Evolutionary conservation across 2,797 vertebrate genomes (phyloP), one percentile per base, ranked within the genome.

Genomic region (Mallotus villosus): DNA sequence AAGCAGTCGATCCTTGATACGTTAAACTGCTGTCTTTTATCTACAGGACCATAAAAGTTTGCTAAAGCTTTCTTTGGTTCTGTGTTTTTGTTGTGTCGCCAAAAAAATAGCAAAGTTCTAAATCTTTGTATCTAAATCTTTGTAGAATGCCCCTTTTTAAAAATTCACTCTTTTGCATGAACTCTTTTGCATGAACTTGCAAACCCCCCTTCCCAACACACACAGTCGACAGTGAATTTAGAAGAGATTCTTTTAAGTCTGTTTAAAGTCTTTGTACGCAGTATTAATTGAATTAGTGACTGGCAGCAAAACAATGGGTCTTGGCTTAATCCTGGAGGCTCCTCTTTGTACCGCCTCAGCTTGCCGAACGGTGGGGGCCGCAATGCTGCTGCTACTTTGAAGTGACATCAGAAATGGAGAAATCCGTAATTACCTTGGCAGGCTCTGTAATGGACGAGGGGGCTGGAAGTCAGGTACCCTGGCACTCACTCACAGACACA

Each of bases 281-380:
- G 16, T 79, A 86, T 88, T 92, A 90, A 93, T 92, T 92, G 86
- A 93, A 93, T 92, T 90, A 92, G 84, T 89, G 87, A 87, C 90
- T 81, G 70, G 82, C 83, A 90, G 87, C 84, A 74, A 91, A 88
- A 91, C 87, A 91, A 86, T 85, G 78, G 76, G 71, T 85, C 84
- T 81, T 85, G 80, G 74, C 72, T 80, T 88, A 88, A 91, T 91
- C 89, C 90, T 89, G 22, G 49, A 85, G 85, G 87, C 86, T 78
- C 16, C 46, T 80, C 85, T 93, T 91, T 93, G 86, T 87, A 77
- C 78, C 78, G 63, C 27, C 22, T 17, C 37, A 14, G 24, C 3
- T 74, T 73, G 25, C 60, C 68, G 63, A 9, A 63, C 17, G 77
- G 51, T 53, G 16, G 37, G 37, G 37, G 37, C 83, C 79, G 82